A percentile compares a stretch with the other conserved stretches of the same genome.
phyloP scores from a whole-genome alignment of 2,113 vertebrate species.

The Ptilorrhoa leucosticta region DNA sequence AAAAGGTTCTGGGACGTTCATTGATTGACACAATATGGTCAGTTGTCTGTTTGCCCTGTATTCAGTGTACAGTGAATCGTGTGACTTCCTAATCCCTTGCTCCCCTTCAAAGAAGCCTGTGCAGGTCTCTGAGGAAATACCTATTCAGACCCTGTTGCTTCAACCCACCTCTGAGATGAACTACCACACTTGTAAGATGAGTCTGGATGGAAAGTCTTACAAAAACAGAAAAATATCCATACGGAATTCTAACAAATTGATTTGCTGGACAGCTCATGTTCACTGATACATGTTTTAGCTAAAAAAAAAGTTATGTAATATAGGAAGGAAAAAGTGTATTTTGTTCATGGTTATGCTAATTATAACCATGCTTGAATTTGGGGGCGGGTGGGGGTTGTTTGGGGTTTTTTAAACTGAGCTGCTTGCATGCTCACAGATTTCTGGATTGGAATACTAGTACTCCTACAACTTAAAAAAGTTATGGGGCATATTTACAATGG shows the following conservation, averaged over 20 bases:
- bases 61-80: not conserved
- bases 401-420: not conserved
- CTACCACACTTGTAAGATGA: not conserved
- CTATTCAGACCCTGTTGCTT: not conserved
- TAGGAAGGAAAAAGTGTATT: not conserved
- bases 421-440: not conserved
- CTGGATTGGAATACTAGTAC: not conserved
- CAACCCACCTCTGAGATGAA: not conserved
- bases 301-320: not conserved
- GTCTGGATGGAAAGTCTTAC: not conserved
- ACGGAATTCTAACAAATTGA: not conserved
- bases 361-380: not conserved
- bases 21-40: not conserved
- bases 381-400: not conserved
- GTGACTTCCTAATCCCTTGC: not conserved
- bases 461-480: not conserved
- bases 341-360: not conserved
- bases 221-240: not conserved
- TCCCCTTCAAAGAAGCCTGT: not conserved
- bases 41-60: not conserved
- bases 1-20: not conserved
- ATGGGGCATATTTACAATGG: not conserved
- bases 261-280: not conserved
- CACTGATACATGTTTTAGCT: not conserved
- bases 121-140: not conserved